Base-by-base conservation (phyloP, 1,140 invertebrate genomes). In the Dinoponera quadriceps region DNA sequence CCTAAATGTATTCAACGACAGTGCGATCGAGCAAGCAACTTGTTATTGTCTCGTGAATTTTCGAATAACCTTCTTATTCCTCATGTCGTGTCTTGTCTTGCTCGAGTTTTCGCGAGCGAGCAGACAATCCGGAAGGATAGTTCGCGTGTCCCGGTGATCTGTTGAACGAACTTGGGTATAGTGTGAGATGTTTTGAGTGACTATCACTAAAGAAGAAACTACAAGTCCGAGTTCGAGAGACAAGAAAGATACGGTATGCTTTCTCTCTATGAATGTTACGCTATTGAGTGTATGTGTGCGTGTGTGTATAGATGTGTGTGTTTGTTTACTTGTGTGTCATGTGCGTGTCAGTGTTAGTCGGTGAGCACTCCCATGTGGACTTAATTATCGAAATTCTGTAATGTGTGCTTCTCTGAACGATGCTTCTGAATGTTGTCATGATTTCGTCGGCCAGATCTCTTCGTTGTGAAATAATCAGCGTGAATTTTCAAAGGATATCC, bases 181-280 rank as follows among this genome's bases (percentile, higher is more conserved):
- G 9, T 87, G 44, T 82, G 54, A 51, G 33, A 68, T 55, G 62
- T 77, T 87, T 77, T 83, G 85, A 73, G 38, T 75, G 57, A 57
- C 85, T 84, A 84, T 54, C 25, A 38, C 73, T 87, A 87, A 66
- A 81, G 25, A 85, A 65, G 27, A 72, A 88, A 85, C 77, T 86
- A 88, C 71, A 38, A 85, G 33, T 60, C 29, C n/a, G 48, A 57
- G 38, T 86, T 69, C 18, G 44, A 63, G 13, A 77, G 48, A 69
- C 11, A 69, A 65, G 22, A 81, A 71, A 33, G 27, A 25, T 57
- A 73, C 69, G 57, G 18, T 4, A 71, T 59, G 65, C 51, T 71
- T 80, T 63, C 44, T 80, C 9, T 48, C 29, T 25, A 22, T 27
- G 13, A 25, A 48, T 16, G 54, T 60, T n/a, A 54, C 78, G 13